These are phyloP conservation scores for Megathymus violae DNA, from an alignment of 1,140 invertebrate species.

Conservation along the genomic window DNA sequence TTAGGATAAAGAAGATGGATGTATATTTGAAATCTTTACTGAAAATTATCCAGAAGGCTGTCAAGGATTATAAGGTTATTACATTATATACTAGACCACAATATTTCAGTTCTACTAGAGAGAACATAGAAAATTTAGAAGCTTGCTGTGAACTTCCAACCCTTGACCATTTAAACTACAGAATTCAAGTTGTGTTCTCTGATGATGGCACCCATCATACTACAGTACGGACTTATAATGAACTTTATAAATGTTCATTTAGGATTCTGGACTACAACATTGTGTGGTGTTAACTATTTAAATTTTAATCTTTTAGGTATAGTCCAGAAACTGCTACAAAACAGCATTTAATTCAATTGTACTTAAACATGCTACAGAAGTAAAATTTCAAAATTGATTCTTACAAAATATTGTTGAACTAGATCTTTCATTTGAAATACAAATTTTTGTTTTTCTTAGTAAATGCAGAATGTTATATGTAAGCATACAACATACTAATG, in stretches of 20 bases:
- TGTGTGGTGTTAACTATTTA: constrained; percentile 45
- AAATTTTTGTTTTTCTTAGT: background rate
- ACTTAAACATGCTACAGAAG: background rate
- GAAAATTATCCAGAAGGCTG: constrained; percentile 56
- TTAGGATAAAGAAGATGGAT: constrained; percentile 72
- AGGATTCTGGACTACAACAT: constrained; percentile 47
- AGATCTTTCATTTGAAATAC: background rate
- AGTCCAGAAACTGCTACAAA: background rate
- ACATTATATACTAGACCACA: constrained; percentile 65
- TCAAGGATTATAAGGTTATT: constrained; percentile 63
- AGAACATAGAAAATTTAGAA: constrained; percentile 53
- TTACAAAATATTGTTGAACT: background rate
- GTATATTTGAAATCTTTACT: constrained; percentile 63
- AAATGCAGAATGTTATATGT: background rate
- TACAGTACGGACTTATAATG: constrained; percentile 47
- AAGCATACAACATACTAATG: background rate
- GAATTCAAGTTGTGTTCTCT: constrained; percentile 51
- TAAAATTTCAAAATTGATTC: background rate
- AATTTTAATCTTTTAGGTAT: background rate
- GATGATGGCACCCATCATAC: constrained; percentile 42
- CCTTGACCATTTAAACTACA: constrained; percentile 55
- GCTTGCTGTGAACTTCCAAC: constrained; percentile 42
- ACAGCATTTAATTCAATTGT: background rate
- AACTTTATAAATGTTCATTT: constrained; percentile 45
- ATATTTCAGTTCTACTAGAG: constrained; percentile 68